Percentiles rank a stretch among this genome's conserved stretches.
phyloP scores from a whole-genome alignment of 1,140 invertebrate species.

The Sweltsa coloradensis region DNA sequence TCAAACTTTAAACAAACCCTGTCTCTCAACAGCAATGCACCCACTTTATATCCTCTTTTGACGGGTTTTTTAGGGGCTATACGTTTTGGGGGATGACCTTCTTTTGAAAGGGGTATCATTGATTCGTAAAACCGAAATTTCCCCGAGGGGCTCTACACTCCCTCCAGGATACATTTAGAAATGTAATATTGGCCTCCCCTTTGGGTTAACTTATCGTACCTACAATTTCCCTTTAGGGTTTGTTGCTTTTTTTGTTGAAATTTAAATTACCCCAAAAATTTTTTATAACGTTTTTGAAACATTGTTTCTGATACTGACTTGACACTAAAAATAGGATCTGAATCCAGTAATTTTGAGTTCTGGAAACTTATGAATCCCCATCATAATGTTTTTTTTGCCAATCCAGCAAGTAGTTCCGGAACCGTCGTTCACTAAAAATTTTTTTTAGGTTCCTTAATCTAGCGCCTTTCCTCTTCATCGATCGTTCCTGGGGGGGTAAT shows the following conservation, averaged over 20 bases:
- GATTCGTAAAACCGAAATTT: conserved; percentile 23
- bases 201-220: neutral
- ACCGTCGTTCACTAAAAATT: neutral
- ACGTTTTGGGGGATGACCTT: conserved; percentile 29
- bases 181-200: neutral
- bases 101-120: conserved; percentile 29
- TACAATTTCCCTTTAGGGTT: neutral
- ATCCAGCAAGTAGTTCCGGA: neutral
- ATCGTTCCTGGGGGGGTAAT: too few species aligned
- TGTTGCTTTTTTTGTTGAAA: neutral
- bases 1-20: conserved; percentile 30
- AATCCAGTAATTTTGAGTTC: neutral
- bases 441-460: too few species aligned
- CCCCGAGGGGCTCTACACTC: neutral
- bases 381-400: neutral
- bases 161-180: neutral
- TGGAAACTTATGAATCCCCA: conserved; percentile 1
- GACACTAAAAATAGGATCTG: neutral
- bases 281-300: neutral
- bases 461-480: too few species aligned
- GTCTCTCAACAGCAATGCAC: conserved; percentile 17
- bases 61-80: conserved; percentile 33
- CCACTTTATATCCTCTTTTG: conserved; percentile 32
- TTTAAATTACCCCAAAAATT: neutral
- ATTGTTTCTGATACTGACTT: neutral